Conservation (phyloP, 2,888 invertebrate species). For the Eutolmus rufibarbis region DNA sequence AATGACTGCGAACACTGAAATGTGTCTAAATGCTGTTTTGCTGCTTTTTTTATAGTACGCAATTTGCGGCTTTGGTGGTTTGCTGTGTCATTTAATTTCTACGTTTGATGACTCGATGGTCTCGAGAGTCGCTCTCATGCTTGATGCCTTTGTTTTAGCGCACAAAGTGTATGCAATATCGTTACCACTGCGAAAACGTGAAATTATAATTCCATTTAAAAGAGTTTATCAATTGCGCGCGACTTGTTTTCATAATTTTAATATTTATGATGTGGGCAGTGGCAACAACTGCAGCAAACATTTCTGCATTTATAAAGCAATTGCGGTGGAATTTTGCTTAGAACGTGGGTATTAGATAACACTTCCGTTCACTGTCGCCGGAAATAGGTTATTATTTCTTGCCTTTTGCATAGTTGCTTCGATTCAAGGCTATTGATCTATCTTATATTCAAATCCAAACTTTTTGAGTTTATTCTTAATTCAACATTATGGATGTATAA, state of each 20-base stretch:
- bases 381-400: background rate
- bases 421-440: background rate
- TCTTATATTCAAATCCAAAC: background rate
- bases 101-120: conserved; percentile 11
- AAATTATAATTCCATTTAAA: background rate
- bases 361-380: background rate
- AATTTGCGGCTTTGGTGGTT: conserved; percentile 27
- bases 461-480: background rate
- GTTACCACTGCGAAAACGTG: background rate
- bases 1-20: conserved; percentile 9
- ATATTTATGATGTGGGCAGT: background rate
- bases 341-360: background rate
- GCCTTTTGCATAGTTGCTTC: background rate
- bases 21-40: conserved; percentile 8
- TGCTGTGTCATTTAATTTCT: conserved; percentile 31
- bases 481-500: background rate
- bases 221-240: background rate
- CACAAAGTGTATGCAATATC: background rate
- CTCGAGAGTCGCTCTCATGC: background rate
- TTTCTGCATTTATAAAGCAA: background rate
- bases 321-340: background rate
- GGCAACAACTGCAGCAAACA: background rate
- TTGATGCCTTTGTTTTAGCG: background rate
- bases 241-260: background rate
- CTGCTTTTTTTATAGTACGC: background rate